Evolutionary conservation across 2,113 vertebrate genomes (phyloP).

Genomic region (Misgurnus anguillicaudatus): DNA sequence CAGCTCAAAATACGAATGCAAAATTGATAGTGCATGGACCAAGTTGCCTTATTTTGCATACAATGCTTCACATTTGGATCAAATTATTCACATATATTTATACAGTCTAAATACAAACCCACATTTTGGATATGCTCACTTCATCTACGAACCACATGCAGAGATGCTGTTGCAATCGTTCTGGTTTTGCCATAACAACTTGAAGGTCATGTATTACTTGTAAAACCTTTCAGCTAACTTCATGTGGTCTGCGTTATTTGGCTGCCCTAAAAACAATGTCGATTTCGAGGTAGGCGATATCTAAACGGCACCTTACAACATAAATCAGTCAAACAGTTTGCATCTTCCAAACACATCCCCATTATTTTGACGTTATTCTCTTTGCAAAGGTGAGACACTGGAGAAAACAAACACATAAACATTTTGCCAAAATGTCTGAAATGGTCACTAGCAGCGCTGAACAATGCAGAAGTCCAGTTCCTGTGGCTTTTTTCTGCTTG

Average conservation of each 20-base stretch:
- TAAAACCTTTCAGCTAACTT: not conserved
- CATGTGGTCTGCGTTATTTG: slow-evolving; percentile 2
- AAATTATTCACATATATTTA: slow-evolving; percentile 11
- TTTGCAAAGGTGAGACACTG: slow-evolving; percentile 17
- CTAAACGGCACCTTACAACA: slow-evolving; percentile 21
- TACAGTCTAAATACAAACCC: slow-evolving; percentile 17
- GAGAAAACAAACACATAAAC: not conserved
- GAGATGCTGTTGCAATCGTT: not conserved
- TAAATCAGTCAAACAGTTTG: not conserved
- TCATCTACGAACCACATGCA: not conserved
- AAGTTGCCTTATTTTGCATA: slow-evolving; percentile 40
- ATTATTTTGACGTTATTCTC: slow-evolving; percentile 3
- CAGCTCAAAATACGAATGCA: not conserved
- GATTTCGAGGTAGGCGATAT: slow-evolving; percentile 43
- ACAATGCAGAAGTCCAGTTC: slow-evolving; percentile 95
- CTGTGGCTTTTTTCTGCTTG: slow-evolving; percentile 88
- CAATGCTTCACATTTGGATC: slow-evolving; percentile 65
- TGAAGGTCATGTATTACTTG: not conserved
- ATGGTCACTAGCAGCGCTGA: slow-evolving; percentile 78
- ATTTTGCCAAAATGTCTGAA: not conserved
- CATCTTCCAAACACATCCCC: not conserved
- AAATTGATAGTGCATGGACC: slow-evolving; percentile 39
- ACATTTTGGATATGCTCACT: slow-evolving; percentile 9
- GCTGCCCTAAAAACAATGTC: slow-evolving; percentile 23
- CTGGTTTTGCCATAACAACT: not conserved